A percentile compares a stretch with the other conserved stretches of the same genome.
Conservation (phyloP, 2,888 invertebrate species). For the Noctua comes region DNA sequence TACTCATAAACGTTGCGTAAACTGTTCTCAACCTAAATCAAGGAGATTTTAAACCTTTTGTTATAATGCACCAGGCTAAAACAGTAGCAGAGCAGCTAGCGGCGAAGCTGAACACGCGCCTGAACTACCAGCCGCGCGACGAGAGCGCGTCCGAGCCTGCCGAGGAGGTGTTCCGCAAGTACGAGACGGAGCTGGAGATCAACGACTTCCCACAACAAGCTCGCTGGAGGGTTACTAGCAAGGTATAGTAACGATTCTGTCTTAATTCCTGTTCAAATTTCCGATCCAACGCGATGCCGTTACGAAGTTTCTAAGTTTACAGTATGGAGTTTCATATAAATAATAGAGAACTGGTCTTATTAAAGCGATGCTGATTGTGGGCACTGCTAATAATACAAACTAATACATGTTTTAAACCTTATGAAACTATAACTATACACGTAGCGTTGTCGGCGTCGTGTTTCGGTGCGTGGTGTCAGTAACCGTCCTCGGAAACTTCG, state of each 20-base stretch:
- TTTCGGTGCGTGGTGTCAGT: too few relatives aligned
- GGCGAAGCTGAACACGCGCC: slow-evolving; percentile 98
- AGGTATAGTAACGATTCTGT: slow-evolving; percentile 87
- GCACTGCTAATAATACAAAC: too few relatives aligned
- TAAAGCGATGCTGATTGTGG: too few relatives aligned
- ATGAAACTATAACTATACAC: too few relatives aligned
- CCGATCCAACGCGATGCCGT: too few relatives aligned
- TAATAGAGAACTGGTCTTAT: too few relatives aligned
- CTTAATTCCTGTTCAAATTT: neutral
- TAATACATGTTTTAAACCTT: too few relatives aligned
- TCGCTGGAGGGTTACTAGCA: slow-evolving; percentile 99
- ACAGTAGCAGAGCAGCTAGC: slow-evolving; percentile 99
- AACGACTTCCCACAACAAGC: slow-evolving; percentile 99
- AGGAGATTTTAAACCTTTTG: neutral
- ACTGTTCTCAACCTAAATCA: neutral
- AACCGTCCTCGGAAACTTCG: too few relatives aligned
- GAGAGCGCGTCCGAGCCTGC: slow-evolving; percentile 91
- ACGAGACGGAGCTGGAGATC: slow-evolving; percentile 99
- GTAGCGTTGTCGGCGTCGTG: too few relatives aligned
- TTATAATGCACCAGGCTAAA: slow-evolving; percentile 91
- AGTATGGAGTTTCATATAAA: too few relatives aligned
- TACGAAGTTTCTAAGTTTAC: too few relatives aligned
- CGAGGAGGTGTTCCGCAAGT: slow-evolving; percentile 96
- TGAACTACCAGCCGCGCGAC: slow-evolving; percentile 99
- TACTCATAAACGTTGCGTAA: neutral